Base-by-base conservation (phyloP, 2,113 vertebrate genomes). In the Boleophthalmus pectinirostris region DNA sequence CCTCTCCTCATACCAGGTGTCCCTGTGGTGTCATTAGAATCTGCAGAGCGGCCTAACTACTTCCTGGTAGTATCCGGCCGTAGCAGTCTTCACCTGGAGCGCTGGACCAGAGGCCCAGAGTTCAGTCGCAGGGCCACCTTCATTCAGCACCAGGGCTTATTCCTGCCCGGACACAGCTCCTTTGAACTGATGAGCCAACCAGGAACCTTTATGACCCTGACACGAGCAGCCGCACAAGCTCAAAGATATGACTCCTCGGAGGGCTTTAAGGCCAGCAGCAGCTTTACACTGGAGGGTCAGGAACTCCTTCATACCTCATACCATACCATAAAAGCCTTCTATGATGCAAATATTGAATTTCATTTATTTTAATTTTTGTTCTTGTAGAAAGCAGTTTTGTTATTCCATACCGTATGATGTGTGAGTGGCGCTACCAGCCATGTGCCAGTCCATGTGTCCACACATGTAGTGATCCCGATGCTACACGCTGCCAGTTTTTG, bases 11-110 rank as follows among this genome's bases (percentile, higher is more conserved):
- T 16, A 2, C 15, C 87, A 99, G 98, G 95, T 20, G 72, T 94
- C 14, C 92, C 95, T 16, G 90, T 96, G 64, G 91, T 98, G 84
- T 99, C 96, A 0, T 80, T 99, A 80, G 98, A 98, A 77, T 98
- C 96, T 82, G 97, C 97, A 1, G 97, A 98, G 88, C 95, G 98
- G 64, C 97, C 98, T 35, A 99, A 98, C 89, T 98, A 95, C 87
- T 99, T 98, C 88, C 92, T 99, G 24, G 95, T 86, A 0, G 92
- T 96, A 23, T 91, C 93, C 0, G 86, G 93, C 3, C 88, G 94
- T 63, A 92, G 92, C 66, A 86, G 75, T 0, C 21, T 98, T 23
- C 93, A 91, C 11, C 43, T 98, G 92, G 93, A 96, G 79, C 94
- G 85, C 49, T 99, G 97, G 98, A 91, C 90, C 81, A 90, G 89